A percentile compares a stretch with the other conserved stretches of the same genome.
phyloP scores from a whole-genome alignment of 2,888 invertebrate genomes.

The Lomographa bimaculata region DNA sequence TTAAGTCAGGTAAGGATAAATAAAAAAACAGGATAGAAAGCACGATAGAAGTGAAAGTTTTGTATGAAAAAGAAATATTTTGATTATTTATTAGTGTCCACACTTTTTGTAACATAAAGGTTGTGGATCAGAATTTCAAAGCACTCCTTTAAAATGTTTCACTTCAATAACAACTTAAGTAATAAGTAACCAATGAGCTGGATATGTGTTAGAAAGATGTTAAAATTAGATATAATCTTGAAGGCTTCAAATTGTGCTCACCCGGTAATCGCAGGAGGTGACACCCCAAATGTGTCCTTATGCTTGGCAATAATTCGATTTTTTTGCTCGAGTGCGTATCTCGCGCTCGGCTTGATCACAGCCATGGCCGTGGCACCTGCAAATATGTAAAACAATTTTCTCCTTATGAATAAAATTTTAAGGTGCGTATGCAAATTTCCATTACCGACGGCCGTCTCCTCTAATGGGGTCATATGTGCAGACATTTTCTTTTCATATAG shows the following conservation, averaged over 20 bases:
- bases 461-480: conserved; percentile 72
- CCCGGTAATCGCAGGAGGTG: conserved; percentile 51
- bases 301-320: conserved; percentile 72
- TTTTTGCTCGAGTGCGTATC: conserved; percentile 60
- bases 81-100: too few relatives aligned
- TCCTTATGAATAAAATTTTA: conserved; percentile 81
- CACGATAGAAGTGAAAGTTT: too few relatives aligned
- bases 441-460: conserved; percentile 67
- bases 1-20: too few relatives aligned
- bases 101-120: too few relatives aligned
- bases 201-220: conserved; percentile 7
- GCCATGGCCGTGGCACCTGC: conserved; percentile 25
- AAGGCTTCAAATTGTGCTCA: conserved; percentile 26
- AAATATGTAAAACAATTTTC: conserved; percentile 77
- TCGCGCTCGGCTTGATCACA: conserved; percentile 34
- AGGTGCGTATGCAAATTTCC: conserved; percentile 80
- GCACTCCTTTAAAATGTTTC: too few relatives aligned
- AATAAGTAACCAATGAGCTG: too few relatives aligned
- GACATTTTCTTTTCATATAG: conserved; percentile 69
- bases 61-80: too few relatives aligned
- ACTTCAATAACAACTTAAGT: too few relatives aligned
- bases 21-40: too few relatives aligned
- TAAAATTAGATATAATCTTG: conserved; percentile 22
- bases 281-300: conserved; percentile 54
- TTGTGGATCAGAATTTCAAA: too few relatives aligned